Base-by-base conservation (phyloP, 2,113 vertebrate genomes). In the Ancistrus triradiatus region DNA sequence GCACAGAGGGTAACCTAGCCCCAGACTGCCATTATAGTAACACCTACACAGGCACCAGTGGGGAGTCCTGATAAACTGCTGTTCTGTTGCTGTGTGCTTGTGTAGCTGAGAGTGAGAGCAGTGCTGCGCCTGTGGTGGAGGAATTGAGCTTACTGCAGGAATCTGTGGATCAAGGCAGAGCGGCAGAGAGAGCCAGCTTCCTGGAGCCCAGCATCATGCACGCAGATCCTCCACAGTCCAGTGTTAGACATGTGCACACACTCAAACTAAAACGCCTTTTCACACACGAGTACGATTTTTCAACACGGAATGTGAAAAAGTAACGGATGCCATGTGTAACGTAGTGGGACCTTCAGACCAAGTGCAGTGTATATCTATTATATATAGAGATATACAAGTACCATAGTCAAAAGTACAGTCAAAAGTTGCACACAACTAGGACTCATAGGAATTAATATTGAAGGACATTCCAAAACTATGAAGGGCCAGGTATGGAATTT, bases 1-100 rank as follows among this genome's bases (percentile, higher is more conserved):
- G 5, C 44, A 50, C 56, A 56, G 69, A 74, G 37, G 78, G 83
- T 87, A 72, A 14, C 24, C 15, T 21, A 43, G 27, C 53, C 22
- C 51, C 24, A 47, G 6, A 13, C 21, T 51, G 9, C 11, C 19
- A 55, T 35, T 24, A 10, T 10, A 53, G 17, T n/a, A 19, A 24
- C 17, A 18, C 5, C 28, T 15, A 13, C 15, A 33, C 18, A 63
- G 17, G 24, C 15, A 42, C 7, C 37, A 10, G 24, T 5, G n/a
- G 14, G 9, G 14, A 49, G 11, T 19, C 8, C 63, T 19, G 11
- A 47, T 28, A 31, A 49, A 48, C 31, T 55, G 24, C 2, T n/a
- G 11, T 28, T 27, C 17, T 4, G 19, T 57, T n/a, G 19, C 38
- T 48, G 17, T 70, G 25, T 70, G 21, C 42, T 1, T 40, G 13